Conservation (phyloP, 2,113 vertebrate genomes). For the Alaudala cheleensis region DNA sequence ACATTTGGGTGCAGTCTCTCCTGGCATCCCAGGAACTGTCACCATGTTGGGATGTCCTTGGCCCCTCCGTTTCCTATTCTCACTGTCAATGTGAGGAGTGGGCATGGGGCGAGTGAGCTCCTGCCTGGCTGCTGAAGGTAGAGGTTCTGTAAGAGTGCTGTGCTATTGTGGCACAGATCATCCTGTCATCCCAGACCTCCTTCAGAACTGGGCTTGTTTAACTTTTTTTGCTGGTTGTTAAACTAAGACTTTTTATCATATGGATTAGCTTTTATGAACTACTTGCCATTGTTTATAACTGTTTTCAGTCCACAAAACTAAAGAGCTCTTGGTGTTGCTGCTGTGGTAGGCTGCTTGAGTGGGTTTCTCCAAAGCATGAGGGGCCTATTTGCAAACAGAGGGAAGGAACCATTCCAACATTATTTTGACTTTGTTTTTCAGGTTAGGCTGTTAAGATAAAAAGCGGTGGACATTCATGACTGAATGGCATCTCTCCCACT, state of each 20-base stretch:
- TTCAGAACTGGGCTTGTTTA: background rate
- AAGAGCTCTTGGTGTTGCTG: background rate
- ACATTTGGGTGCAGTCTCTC: background rate
- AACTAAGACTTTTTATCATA: background rate
- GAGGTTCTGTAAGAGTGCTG: rapidly evolving
- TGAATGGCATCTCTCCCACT: constrained; percentile 70
- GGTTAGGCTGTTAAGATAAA: constrained; percentile 84
- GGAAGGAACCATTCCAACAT: background rate
- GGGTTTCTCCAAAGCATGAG: background rate
- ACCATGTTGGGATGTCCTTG: rapidly evolving
- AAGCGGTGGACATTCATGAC: constrained; percentile 69
- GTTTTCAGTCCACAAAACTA: background rate
- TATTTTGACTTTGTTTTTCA: constrained; percentile 64
- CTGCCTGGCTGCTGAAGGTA: background rate
- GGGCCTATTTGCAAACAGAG: background rate
- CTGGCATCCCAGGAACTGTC: background rate
- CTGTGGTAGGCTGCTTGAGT: background rate
- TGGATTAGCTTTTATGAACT: background rate
- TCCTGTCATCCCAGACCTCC: background rate
- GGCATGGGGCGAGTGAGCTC: background rate
- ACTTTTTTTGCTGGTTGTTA: background rate
- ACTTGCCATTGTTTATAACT: rapidly evolving
- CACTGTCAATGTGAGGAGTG: rapidly evolving
- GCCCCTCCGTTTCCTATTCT: background rate
- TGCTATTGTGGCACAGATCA: rapidly evolving